These are phyloP conservation scores for Polypterus senegalus DNA, from an alignment of 2,113 vertebrate species.

Conservation along the genomic window DNA sequence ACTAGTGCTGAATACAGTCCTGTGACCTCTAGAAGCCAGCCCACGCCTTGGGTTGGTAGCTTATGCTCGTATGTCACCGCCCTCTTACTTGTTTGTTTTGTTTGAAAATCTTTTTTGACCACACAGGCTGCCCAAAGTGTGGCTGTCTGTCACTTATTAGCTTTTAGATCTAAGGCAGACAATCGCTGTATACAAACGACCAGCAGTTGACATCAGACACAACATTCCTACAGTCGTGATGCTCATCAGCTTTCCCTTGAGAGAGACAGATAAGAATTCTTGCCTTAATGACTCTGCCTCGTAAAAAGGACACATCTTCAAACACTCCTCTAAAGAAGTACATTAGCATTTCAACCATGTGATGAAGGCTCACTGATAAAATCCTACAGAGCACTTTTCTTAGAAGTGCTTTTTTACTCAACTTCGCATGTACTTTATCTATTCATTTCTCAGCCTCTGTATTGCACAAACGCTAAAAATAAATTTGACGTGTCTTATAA, in stretches of 20 bases:
- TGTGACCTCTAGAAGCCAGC: too few relatives aligned
- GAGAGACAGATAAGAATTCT: not conserved
- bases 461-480: too few relatives aligned
- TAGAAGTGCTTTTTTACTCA: too few relatives aligned
- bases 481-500: too few relatives aligned
- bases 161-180: not conserved
- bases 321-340: not conserved
- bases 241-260: not conserved
- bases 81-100: not conserved
- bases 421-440: too few relatives aligned
- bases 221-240: not conserved
- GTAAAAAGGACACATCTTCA: not conserved
- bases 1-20: too few relatives aligned
- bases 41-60: too few relatives aligned
- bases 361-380: not conserved
- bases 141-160: not conserved
- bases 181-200: not conserved
- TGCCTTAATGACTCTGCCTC: not conserved
- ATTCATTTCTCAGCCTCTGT: too few relatives aligned
- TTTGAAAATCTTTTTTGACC: not conserved
- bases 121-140: constrained; percentile 2
- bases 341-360: not conserved
- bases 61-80: too few relatives aligned
- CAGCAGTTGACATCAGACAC: not conserved
- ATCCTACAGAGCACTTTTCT: not conserved